Conservation (phyloP, 2,113 vertebrate genomes). For the Taurulus bubalis region DNA sequence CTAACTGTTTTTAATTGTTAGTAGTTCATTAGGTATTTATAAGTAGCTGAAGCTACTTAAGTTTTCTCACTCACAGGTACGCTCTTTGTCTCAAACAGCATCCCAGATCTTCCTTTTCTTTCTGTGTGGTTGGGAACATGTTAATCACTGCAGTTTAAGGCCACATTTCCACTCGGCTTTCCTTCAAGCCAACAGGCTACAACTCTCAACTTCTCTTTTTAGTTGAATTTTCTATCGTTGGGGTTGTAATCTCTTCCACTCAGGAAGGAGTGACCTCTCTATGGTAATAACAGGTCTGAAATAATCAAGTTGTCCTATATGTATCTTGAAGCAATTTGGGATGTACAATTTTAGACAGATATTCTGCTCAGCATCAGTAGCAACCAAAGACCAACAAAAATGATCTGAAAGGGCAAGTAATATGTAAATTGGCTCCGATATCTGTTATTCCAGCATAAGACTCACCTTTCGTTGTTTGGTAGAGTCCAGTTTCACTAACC, state of each 20-base stretch:
- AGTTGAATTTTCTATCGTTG: not conserved
- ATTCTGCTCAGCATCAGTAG: not conserved
- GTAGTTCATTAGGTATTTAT: too few relatives aligned
- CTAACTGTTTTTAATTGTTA: not conserved
- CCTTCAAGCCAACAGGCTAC: not conserved
- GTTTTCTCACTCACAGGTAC: not conserved
- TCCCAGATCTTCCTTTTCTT: not conserved
- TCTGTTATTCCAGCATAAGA: not conserved
- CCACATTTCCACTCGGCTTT: not conserved
- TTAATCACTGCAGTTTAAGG: not conserved
- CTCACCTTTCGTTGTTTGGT: conserved; percentile 95
- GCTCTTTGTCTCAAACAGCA: not conserved
- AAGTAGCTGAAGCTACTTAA: not conserved
- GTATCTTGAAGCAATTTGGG: not conserved
- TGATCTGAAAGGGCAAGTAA: not conserved
- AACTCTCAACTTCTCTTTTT: not conserved
- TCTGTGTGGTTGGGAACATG: not conserved
- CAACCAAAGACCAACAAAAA: not conserved
- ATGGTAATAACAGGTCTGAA: not conserved
- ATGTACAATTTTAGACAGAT: not conserved
- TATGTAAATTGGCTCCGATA: not conserved
- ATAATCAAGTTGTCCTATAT: not conserved
- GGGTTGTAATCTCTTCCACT: not conserved
- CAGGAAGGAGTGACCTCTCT: not conserved
- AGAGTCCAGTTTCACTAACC: conserved; percentile 96